A percentile compares a stretch with the other conserved stretches of the same genome.
Evolutionary conservation across 2,797 vertebrate genomes (phyloP).

Genomic region (Chelon auratus): DNA sequence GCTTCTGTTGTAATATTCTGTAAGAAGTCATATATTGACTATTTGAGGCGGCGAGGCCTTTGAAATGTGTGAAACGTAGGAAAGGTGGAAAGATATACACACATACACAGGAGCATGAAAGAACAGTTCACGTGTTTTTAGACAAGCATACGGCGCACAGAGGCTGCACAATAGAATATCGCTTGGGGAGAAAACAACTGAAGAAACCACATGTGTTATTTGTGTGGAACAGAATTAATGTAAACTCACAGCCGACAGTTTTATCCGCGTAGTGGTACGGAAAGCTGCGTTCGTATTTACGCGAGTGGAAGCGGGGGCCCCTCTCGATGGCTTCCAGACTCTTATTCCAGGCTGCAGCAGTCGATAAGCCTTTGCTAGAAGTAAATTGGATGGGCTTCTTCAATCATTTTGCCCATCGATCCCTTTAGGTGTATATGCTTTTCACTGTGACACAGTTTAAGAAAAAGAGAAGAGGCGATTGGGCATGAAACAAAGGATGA

Average conservation of each 20-base stretch:
- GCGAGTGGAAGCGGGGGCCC: slow-evolving; percentile 40
- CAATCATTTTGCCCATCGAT: slow-evolving; percentile 71
- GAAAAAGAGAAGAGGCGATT: slow-evolving; percentile 18
- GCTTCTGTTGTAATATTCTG: slow-evolving; percentile 31
- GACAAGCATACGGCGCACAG: neutral
- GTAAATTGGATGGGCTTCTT: slow-evolving; percentile 74
- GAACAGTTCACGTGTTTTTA: slow-evolving; percentile 5
- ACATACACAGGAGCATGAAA: neutral
- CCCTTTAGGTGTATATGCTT: slow-evolving; percentile 42
- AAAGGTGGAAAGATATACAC: neutral
- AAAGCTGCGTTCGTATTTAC: slow-evolving; percentile 58
- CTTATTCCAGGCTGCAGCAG: slow-evolving; percentile 60
- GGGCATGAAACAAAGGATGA: slow-evolving; percentile 2
- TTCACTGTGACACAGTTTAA: slow-evolving; percentile 49
- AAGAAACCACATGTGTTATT: slow-evolving; percentile 30
- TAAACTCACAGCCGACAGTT: slow-evolving; percentile 39
- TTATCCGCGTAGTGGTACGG: slow-evolving; percentile 29
- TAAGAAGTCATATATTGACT: slow-evolving; percentile 25
- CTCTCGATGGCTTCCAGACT: slow-evolving; percentile 47
- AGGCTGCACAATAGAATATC: slow-evolving; percentile 5
- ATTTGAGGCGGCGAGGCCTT: neutral
- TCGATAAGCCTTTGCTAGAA: slow-evolving; percentile 64
- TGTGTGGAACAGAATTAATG: slow-evolving; percentile 33
- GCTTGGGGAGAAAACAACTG: slow-evolving; percentile 8
- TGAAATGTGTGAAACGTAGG: slow-evolving; percentile 3